Conservation (phyloP, 2,888 invertebrate genomes). For the Campoplex nolae region DNA sequence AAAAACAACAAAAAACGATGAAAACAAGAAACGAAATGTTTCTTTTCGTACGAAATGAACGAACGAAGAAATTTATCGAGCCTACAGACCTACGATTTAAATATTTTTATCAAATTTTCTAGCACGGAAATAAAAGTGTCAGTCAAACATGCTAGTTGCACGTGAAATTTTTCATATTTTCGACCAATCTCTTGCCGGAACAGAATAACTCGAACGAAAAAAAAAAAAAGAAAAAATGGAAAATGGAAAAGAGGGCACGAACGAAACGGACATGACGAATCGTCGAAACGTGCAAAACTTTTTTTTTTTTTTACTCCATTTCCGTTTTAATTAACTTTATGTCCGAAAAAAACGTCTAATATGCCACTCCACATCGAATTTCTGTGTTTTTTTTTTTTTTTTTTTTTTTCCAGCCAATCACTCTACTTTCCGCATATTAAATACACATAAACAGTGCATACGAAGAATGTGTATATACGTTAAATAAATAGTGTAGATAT, state of each 20-base stretch:
- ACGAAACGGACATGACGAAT: not conserved
- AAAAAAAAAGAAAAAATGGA: not conserved
- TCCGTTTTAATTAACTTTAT: conserved; percentile 7
- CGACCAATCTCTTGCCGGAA: not conserved
- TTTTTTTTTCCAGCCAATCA: conserved; percentile 10
- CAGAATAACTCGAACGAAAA: not conserved
- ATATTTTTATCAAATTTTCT: not conserved
- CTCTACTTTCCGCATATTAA: not conserved
- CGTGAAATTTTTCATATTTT: not conserved
- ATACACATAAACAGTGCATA: not conserved
- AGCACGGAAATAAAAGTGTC: not conserved
- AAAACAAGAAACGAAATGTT: not conserved
- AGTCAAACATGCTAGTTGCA: not conserved
- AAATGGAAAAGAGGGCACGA: not conserved
- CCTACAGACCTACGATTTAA: not conserved
- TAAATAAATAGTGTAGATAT: not conserved
- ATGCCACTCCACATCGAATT: not conserved
- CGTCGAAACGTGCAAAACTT: not conserved
- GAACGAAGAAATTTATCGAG: not conserved
- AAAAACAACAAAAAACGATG: not conserved
- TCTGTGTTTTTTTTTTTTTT: not conserved
- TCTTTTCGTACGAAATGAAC: not conserved
- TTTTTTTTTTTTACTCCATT: not conserved
- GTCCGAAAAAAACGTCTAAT: not conserved
- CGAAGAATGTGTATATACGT: not conserved